Conservation (phyloP, 2,888 invertebrate genomes). For the Cartodere bifasciata region DNA sequence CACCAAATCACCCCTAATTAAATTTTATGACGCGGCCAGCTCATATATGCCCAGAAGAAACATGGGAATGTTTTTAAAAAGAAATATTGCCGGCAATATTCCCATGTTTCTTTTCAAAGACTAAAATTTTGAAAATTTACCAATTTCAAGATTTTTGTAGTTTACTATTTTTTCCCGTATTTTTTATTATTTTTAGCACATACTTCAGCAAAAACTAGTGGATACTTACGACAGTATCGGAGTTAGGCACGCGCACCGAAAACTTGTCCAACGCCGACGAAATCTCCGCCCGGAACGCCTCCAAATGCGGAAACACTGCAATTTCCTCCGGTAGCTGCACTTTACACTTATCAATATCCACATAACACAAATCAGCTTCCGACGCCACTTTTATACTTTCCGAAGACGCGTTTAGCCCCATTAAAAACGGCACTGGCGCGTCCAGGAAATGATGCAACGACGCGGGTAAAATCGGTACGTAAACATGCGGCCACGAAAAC, state of each 20-base stretch:
- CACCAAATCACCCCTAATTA: too few species aligned
- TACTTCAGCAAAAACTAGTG: neutral
- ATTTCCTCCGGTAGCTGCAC: slow-evolving; percentile 93
- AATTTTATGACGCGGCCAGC: too few species aligned
- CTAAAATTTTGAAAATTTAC: too few species aligned
- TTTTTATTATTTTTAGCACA: too few species aligned
- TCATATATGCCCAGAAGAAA: too few species aligned
- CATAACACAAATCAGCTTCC: slow-evolving; percentile 85
- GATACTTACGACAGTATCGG: slow-evolving; percentile 24
- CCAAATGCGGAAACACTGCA: slow-evolving; percentile 82
- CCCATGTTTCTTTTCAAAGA: too few species aligned
- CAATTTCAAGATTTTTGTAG: too few species aligned
- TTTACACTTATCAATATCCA: slow-evolving; percentile 87
- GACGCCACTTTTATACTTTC: slow-evolving; percentile 54
- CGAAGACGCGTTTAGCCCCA: slow-evolving; percentile 63
- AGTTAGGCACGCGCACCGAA: slow-evolving; percentile 34
- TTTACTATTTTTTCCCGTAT: too few species aligned
- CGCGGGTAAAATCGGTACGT: slow-evolving; percentile 95
- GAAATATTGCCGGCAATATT: too few species aligned
- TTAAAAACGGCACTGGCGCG: slow-evolving; percentile 97
- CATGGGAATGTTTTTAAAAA: too few species aligned
- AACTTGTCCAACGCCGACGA: slow-evolving; percentile 60
- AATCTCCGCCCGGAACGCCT: slow-evolving; percentile 78
- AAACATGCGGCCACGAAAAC: slow-evolving; percentile 97
- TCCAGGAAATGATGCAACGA: slow-evolving; percentile 92